phyloP scores from a whole-genome alignment of 2,797 vertebrate genomes.

The Lerista edwardsae region DNA sequence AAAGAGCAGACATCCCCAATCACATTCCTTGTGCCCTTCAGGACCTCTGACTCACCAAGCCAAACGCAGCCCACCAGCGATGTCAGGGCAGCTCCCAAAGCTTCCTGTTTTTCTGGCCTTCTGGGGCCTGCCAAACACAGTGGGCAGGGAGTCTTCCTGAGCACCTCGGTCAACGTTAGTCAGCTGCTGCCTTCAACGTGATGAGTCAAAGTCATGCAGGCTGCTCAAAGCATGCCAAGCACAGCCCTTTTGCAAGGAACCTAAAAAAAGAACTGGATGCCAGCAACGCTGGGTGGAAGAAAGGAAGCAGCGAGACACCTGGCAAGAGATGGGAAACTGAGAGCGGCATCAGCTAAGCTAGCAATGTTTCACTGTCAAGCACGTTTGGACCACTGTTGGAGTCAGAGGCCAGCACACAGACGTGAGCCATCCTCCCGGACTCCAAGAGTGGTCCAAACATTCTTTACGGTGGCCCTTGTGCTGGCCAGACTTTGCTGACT shows the following conservation, averaged over 20 bases:
- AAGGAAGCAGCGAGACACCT: not conserved
- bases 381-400: too few species aligned
- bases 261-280: not conserved
- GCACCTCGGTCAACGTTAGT: not conserved
- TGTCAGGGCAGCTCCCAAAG: not conserved
- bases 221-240: not conserved
- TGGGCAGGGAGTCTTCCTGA: not conserved
- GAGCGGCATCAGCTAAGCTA: too few species aligned
- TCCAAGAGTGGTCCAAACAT: too few species aligned
- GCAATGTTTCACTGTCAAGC: too few species aligned
- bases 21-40: not conserved
- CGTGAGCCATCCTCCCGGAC: too few species aligned
- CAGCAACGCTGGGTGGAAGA: not conserved
- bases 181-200: not conserved
- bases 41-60: not conserved
- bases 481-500: too few species aligned
- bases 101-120: not conserved
- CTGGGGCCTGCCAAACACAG: not conserved
- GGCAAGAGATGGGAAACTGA: not conserved
- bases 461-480: too few species aligned
- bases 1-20: not conserved
- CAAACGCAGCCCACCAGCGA: not conserved
- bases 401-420: too few species aligned
- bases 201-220: not conserved
- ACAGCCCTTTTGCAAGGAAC: not conserved